Evolutionary conservation across 2,113 vertebrate genomes (phyloP), one percentile per base, ranked within the genome.

Genomic region (Sander lucioperca): DNA sequence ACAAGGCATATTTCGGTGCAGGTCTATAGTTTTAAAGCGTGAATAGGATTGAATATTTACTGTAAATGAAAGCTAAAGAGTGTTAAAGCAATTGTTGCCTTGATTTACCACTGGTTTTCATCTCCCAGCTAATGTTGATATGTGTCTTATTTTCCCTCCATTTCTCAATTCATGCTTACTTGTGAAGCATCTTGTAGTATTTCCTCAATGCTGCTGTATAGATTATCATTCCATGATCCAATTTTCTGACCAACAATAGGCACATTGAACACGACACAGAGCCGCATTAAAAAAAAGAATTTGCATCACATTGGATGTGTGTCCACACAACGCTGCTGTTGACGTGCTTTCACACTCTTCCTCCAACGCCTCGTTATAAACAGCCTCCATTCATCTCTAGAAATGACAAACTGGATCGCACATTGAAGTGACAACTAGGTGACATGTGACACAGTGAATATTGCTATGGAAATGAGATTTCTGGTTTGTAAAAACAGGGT

Each of bases 371-470:
- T 54, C 27, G 48, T 79, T 67, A 74, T 33, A 43, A 82, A 69
- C 65, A 77, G 53, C 67, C 65, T 79, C 76, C 83, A 70, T 58
- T 74, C 82, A 72, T 80, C 65, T 70, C 54, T 57, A 47, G 8
- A 33, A 56, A 83, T 76, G 84, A 83, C 79, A 70, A 48, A 86
- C 72, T 77, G 65, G 36, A 83, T 86, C 47, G 16, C n/a, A 74
- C 79, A 84, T 78, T 50, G 43, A 83, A 88, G 77, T 81, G 84
- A 90, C 84, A 88, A 66, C 80, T 57, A 82, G 67, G 56, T 70
- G 77, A 84, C 79, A 74, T 73, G 50, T 74, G 79, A 79, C 86
- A 86, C 75, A 69, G 71, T 73, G 47, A 82, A 84, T 84, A 50
- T 48, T 80, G 57, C 64, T 45, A 51, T n/a, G 74, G 74, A 83